These are phyloP conservation scores for Lanistes nyassanus DNA, from an alignment of 1,140 invertebrate species.

Conservation along the genomic window DNA sequence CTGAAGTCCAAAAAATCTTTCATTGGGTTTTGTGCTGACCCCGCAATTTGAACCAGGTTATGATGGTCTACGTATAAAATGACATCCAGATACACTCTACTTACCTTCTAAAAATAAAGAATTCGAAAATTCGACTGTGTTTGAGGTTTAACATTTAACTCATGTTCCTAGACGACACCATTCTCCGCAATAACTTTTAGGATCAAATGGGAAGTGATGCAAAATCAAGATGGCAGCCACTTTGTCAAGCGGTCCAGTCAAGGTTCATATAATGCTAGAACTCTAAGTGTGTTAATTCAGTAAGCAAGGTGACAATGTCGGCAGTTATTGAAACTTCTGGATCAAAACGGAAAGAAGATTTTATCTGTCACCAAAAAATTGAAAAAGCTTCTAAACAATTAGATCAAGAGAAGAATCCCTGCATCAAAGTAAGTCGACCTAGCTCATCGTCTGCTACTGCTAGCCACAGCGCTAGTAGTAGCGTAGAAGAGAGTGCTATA, in stretches of 20 bases:
- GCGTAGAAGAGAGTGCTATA: no score
- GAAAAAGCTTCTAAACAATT: constrained; percentile 9
- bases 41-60: no score
- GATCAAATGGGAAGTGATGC: background rate
- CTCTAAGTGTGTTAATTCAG: background rate
- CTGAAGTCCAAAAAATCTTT: background rate
- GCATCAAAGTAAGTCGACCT: constrained; percentile 18
- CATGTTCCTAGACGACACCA: constrained; percentile 20
- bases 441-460: constrained; percentile 18
- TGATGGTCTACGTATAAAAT: no score
- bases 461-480: no score
- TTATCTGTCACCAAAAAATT: background rate
- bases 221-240: constrained; percentile 26
- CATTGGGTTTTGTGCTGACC: no score
- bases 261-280: background rate
- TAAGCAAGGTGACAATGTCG: background rate
- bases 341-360: constrained; percentile 11
- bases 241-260: constrained; percentile 2
- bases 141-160: no score
- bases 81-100: no score
- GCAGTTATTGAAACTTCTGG: background rate
- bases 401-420: constrained; percentile 25
- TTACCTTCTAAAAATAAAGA: no score
- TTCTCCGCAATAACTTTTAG: constrained; percentile 14
- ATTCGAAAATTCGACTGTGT: no score